Evolutionary conservation across 2,113 vertebrate species (phyloP).

Genomic region (Ciconia boyciana): DNA sequence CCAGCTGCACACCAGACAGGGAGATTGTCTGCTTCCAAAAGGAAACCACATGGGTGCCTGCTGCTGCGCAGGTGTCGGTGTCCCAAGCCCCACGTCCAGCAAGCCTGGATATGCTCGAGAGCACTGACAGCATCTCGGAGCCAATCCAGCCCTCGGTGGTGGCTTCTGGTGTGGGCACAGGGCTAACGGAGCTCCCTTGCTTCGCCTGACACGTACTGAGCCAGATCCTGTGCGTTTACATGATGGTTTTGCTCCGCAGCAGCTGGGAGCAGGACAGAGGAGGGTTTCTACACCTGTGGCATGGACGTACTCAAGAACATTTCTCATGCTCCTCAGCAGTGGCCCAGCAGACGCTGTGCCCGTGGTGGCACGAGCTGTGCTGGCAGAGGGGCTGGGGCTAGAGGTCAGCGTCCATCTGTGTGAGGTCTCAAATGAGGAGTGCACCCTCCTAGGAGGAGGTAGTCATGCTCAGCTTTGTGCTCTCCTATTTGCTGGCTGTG

Average conservation of each 20-base stretch:
- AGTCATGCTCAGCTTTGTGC: background rate
- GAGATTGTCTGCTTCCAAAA: background rate
- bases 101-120: background rate
- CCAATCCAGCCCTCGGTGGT: background rate
- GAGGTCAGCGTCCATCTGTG: background rate
- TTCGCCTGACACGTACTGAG: background rate
- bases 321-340: background rate
- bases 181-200: background rate
- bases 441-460: background rate
- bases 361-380: fast-evolving
- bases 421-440: background rate
- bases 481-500: background rate
- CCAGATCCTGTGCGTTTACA: fast-evolving
- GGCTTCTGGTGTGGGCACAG: background rate
- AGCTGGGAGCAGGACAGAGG: background rate
- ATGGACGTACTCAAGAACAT: background rate
- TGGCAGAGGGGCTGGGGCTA: background rate
- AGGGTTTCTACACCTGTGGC: background rate
- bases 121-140: background rate
- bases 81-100: background rate
- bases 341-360: background rate
- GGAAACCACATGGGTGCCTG: background rate
- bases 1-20: background rate
- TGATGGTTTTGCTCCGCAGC: background rate
- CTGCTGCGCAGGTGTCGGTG: background rate